Evolutionary conservation across 2,797 vertebrate genomes (phyloP), one percentile per base, ranked within the genome.

Genomic region (Cyclopterus lumpus): DNA sequence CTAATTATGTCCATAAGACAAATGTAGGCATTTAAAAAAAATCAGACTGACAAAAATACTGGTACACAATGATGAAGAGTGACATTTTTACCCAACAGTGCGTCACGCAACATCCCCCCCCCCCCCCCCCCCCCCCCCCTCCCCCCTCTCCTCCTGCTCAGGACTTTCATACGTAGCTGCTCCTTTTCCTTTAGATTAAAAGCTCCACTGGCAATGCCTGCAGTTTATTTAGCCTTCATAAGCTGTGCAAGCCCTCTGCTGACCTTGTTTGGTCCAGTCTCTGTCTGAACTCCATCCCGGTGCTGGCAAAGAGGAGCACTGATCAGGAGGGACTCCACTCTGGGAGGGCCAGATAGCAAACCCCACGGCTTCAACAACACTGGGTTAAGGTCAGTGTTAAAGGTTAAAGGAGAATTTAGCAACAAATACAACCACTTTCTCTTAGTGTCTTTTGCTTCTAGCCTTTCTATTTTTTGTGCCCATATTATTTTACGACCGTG

Each of bases 251-350:
- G 69, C 73, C 71, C 67, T 73, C 77, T 26, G 22, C 65, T 79
- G 85, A 88, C 86, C 88, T 89, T 80, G 77, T 70, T 73, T 83
- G 73, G 67, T 70, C 67, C 75, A 11, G 42, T 75, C 73, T 77
- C 60, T 64, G 65, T 79, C 72, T 84, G 78, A 63, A 82, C 63
- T 79, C 71, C 54, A 67, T 86, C 65, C 71, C 70, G 54, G 40
- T 68, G 69, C 76, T 81, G 70, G 82, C 59, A 74, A 66, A 81
- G 70, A 79, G 53, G n/a, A 76, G 55, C 42, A 32, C 51, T 66
- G 73, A 77, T 65, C 70, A 66, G 62, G 54, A 73, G 57, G 51
- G 70, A 74, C 68, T 73, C 38, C 75, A 34, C 54, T 73, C 69
- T 68, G 65, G 46, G 51, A 46, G 70, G 62, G 46, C 66, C 57